Base-by-base conservation (phyloP, 2,113 vertebrate genomes). In the Poicephalus gulielmi region DNA sequence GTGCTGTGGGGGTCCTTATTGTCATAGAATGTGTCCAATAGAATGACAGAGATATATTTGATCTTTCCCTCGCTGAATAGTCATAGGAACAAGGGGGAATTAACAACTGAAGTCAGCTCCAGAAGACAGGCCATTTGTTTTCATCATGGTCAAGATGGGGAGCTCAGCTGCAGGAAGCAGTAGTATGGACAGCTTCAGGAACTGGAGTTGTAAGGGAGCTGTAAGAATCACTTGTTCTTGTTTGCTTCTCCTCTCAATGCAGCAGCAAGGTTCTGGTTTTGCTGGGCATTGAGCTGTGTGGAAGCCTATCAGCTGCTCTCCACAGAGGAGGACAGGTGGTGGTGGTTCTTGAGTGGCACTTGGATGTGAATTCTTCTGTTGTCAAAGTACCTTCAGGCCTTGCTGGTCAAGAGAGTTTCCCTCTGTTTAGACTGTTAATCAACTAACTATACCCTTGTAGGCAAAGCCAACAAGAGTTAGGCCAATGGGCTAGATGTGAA, bases 271-370 rank as follows among this genome's bases (percentile, higher is more conserved):
- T 30, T 46, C 24, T 41, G 41, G 11, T 41, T 88, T 88, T 66
- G 33, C 57, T 39, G 74, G 17, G 31, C 25, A 19, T 12, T 28
- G 66, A 16, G 5, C 23, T 16, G 10, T 1, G 15, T 13, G 43
- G 73, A 60, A 90, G 43, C 35, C 23, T 52, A 35, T 25, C 33
- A 27, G 11, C 1, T 37, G 63, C 27, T 13, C 31, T 44, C 18
- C 44, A 31, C 27, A 13, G 50, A 52, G 35, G 7, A 66, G 17
- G 66, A n/a, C 53, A 37, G 53, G 27, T 31, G 33, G 37, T 59
- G 49, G 12, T 50, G 12, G 9, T 0, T 71, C 64, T 30, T 50
- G 14, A 66, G 50, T 3, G 25, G 28, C 0, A 0, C 47, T 69
- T 25, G 55, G 62, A 57, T 37, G 30, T 31, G 75, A 88, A 52